Evolutionary conservation across 2,113 vertebrate genomes (phyloP).

Genomic region (Corythornis vintsioides): DNA sequence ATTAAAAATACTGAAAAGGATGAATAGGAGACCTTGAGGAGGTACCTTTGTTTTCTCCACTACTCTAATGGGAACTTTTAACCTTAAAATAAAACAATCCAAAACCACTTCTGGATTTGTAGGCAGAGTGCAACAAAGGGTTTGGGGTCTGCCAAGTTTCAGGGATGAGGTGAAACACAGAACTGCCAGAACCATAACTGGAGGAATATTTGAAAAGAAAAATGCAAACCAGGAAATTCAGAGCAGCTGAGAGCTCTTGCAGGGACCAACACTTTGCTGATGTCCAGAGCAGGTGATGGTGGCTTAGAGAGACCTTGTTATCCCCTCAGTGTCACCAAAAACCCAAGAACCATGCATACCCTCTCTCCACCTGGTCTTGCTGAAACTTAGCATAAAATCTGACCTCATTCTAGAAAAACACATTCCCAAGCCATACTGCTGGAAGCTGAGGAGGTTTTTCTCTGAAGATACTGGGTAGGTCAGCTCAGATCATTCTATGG

Average conservation of each 20-base stretch:
- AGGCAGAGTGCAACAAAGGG: accelerated
- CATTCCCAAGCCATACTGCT: neutral
- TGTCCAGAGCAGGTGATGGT: neutral
- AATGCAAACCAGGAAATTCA: neutral
- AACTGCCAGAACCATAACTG: accelerated
- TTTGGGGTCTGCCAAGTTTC: neutral
- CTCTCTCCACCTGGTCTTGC: neutral
- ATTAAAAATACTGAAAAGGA: neutral
- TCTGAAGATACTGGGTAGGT: neutral
- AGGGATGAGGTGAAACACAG: neutral
- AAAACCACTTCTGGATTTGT: neutral
- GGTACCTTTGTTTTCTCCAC: neutral
- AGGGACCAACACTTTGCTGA: neutral
- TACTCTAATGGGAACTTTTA: neutral
- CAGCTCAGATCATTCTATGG: neutral
- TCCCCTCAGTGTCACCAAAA: neutral
- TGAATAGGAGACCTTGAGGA: neutral
- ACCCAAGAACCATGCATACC: neutral
- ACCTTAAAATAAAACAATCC: neutral
- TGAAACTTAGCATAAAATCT: neutral
- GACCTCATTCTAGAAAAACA: neutral
- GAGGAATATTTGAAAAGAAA: neutral
- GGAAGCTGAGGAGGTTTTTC: neutral
- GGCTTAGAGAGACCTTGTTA: neutral
- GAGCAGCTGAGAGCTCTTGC: neutral